phyloP scores from a whole-genome alignment of 1,140 invertebrate species.

The Aethina tumida region DNA sequence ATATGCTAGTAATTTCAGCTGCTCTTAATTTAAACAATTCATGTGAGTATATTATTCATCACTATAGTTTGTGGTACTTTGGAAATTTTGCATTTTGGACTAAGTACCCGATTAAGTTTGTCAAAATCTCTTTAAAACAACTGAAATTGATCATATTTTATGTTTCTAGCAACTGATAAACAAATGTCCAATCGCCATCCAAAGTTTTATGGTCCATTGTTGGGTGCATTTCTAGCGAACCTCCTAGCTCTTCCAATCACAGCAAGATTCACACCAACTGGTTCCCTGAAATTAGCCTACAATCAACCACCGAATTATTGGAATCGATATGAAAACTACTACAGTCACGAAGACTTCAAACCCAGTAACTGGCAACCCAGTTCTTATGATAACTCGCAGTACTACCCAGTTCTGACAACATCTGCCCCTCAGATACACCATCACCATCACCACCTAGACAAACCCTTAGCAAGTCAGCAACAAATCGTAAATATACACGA shows the following conservation, averaged over 20 bases:
- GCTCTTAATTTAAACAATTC: slow-evolving; percentile 20
- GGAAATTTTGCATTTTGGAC: not conserved
- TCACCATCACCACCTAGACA: slow-evolving; percentile 8
- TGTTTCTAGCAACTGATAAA: slow-evolving; percentile 2
- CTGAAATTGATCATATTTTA: slow-evolving; percentile 2
- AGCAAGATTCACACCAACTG: slow-evolving; percentile 8
- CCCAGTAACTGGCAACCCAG: slow-evolving; percentile 6
- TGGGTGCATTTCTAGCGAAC: slow-evolving; percentile 9
- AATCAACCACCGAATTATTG: slow-evolving; percentile 4
- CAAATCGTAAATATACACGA: slow-evolving; percentile 11
- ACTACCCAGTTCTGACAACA: not conserved
- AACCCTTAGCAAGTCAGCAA: slow-evolving; percentile 6
- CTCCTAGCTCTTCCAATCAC: slow-evolving; percentile 5
- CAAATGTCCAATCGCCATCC: slow-evolving; percentile 6
- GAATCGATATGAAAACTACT: slow-evolving; percentile 2
- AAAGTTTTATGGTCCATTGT: slow-evolving; percentile 10
- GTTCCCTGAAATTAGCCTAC: slow-evolving; percentile 8
- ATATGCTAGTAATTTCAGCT: too few relatives aligned
- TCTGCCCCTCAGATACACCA: slow-evolving; percentile 7
- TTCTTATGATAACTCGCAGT: slow-evolving; percentile 1
- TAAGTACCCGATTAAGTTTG: not conserved
- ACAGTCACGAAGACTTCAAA: slow-evolving; percentile 1
- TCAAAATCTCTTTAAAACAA: not conserved
- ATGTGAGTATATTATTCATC: slow-evolving; percentile 1
- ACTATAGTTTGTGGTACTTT: not conserved